A percentile compares a stretch with the other conserved stretches of the same genome.
phyloP scores from a whole-genome alignment of 2,888 invertebrate genomes.

The Xiphydria camelus region DNA sequence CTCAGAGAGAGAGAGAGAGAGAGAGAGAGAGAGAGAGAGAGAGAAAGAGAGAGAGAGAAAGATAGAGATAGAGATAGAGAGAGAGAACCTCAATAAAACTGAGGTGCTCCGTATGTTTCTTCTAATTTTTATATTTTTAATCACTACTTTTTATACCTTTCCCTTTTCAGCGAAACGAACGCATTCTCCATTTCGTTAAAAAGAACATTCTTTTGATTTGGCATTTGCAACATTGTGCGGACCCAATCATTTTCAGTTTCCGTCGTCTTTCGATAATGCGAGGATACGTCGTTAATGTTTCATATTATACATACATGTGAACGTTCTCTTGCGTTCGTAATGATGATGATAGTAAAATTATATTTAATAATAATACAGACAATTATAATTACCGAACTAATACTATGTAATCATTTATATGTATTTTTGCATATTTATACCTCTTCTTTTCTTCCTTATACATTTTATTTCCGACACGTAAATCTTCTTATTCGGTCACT shows the following conservation, averaged over 20 bases:
- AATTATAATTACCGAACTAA: constrained; percentile 44
- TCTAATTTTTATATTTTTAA: background rate
- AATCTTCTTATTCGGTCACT: constrained; percentile 8
- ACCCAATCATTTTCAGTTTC: constrained; percentile 22
- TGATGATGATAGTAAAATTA: constrained; percentile 41
- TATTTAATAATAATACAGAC: constrained; percentile 30
- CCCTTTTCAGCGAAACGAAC: too few species aligned
- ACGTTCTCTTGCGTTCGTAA: constrained; percentile 26
- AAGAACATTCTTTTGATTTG: constrained; percentile 40
- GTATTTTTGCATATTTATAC: constrained; percentile 36
- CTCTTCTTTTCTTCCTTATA: constrained; percentile 26
- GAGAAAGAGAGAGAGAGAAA: too few species aligned
- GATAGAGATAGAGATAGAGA: too few species aligned
- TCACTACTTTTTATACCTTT: background rate
- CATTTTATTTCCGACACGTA: constrained; percentile 17
- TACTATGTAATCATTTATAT: constrained; percentile 38
- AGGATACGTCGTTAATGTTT: constrained; percentile 9
- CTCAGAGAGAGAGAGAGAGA: too few species aligned
- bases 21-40: too few species aligned
- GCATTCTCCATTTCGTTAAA: background rate
- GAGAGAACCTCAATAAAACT: constrained; percentile 47
- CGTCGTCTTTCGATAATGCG: constrained; percentile 6
- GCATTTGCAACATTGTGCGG: constrained; percentile 44
- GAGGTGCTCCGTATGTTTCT: constrained; percentile 28
- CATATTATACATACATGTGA: too few species aligned